Evolutionary conservation across 35 echinoderm and acorn worm genomes (phyloP).

Genomic region (Apostichopus japonicus): DNA sequence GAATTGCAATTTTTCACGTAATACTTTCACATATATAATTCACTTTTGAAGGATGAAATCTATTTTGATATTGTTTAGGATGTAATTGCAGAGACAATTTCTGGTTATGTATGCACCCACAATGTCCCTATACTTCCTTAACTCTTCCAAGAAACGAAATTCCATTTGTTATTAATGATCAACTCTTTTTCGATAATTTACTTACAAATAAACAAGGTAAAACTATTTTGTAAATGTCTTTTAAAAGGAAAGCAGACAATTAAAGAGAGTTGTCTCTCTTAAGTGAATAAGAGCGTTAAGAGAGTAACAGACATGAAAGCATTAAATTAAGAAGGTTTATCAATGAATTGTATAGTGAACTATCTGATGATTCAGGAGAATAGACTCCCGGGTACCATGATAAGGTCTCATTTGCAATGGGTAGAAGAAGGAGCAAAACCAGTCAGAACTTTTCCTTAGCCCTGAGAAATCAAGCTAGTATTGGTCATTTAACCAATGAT

Average conservation of each 20-base stretch:
- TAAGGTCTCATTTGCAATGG: slow-evolving; percentile 23
- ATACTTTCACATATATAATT: too few species aligned
- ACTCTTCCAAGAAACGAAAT: too few species aligned
- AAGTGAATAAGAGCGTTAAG: not conserved
- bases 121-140: too few species aligned
- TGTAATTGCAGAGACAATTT: too few species aligned
- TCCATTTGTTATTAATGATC: too few species aligned
- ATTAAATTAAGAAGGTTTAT: not conserved
- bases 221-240: not conserved
- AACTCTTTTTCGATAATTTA: too few species aligned
- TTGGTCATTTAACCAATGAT: not conserved
- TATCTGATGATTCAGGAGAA: not conserved
- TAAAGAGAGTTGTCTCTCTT: not conserved
- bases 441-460: not conserved
- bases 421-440: not conserved
- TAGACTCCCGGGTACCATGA: not conserved
- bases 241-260: not conserved
- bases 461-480: not conserved
- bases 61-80: too few species aligned
- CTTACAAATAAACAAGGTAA: not conserved
- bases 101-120: too few species aligned
- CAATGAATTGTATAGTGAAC: slow-evolving; percentile 1
- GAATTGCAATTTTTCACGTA: not conserved
- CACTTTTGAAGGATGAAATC: too few species aligned
- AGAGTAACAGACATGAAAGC: not conserved